Base-by-base conservation (phyloP, 2,113 vertebrate species). In the Megaptera novaeangliae region DNA sequence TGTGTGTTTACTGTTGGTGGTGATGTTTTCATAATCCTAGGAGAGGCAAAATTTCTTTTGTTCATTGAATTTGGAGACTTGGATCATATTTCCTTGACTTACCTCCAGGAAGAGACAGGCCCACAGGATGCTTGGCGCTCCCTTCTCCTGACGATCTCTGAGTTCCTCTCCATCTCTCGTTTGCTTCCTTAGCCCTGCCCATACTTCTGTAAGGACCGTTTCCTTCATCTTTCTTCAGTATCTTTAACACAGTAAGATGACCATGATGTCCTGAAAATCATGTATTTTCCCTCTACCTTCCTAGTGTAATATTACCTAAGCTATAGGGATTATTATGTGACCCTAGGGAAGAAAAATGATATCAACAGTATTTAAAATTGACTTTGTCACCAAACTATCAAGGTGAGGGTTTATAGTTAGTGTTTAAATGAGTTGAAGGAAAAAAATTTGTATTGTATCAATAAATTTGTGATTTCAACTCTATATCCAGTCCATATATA, bases 351-450 rank as follows among this genome's bases (percentile, higher is more conserved):
- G 55, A 12, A 49, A 77, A 77, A 5, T 34, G 0, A 34, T 66
- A 44, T 1, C n/a, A 57, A 18, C 6, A 85, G 13, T 80, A 74
- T 69, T 88, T 75, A 59, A 81, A 80, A 64, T 17, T 64, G 14
- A 69, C 12, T 92, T 7, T 64, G 39, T 20, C 6, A 81, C 8
- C 3, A 1, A 69, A 80, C 31, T 64, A 49, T 2, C 11, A 82
- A 84, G 7, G 39, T 64, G 9, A 34, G 10, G 39, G 55, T 75
- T 81, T 80, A 41, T 27, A 59, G 1, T 55, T 63, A 61, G 29
- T 74, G 85, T 89, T 71, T 23, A 75, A 82, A 52, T 64, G 39
- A 83, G n/a, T 69, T 83, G 39, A 78, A 95, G 29, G 15, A 31
- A 86, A 64, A 12, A 39, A 39, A 39, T 4, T 39, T 39, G 1